phyloP scores from a whole-genome alignment of 2,797 vertebrate species.

The Podarcis siculus region DNA sequence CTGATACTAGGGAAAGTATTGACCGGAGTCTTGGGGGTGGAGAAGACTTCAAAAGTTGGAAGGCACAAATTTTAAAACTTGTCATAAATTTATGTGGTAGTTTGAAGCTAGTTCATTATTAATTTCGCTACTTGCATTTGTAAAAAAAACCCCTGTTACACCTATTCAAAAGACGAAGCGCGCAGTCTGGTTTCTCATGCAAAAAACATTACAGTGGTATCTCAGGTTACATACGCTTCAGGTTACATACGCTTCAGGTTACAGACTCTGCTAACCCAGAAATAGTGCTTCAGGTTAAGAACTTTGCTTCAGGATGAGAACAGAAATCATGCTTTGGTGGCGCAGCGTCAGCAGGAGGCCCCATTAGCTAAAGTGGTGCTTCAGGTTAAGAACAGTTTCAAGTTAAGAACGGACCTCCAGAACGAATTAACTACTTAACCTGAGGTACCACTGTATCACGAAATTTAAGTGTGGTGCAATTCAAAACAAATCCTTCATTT shows the following conservation, averaged over 20 bases:
- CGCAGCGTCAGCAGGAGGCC: too few relatives aligned
- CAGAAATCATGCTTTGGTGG: too few relatives aligned
- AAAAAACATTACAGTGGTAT: neutral
- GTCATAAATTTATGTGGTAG: neutral
- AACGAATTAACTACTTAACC: too few relatives aligned
- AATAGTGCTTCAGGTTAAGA: too few relatives aligned
- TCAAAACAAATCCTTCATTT: neutral
- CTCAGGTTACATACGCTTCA: too few relatives aligned
- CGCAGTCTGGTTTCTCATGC: neutral
- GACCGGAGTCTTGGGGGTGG: neutral
- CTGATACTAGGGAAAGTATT: neutral
- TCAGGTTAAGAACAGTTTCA: too few relatives aligned
- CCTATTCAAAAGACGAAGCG: neutral
- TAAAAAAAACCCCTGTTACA: neutral
- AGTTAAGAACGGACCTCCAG: too few relatives aligned
- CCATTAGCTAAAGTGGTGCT: too few relatives aligned
- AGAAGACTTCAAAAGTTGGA: neutral
- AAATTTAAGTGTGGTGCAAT: neutral
- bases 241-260: too few relatives aligned
- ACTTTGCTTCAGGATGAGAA: too few relatives aligned
- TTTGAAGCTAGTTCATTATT: neutral
- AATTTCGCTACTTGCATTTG: neutral
- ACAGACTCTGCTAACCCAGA: too few relatives aligned
- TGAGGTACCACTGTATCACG: neutral
- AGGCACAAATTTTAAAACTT: neutral